Conservation (phyloP, 2,113 vertebrate genomes). For the Paradisaea rubra region DNA sequence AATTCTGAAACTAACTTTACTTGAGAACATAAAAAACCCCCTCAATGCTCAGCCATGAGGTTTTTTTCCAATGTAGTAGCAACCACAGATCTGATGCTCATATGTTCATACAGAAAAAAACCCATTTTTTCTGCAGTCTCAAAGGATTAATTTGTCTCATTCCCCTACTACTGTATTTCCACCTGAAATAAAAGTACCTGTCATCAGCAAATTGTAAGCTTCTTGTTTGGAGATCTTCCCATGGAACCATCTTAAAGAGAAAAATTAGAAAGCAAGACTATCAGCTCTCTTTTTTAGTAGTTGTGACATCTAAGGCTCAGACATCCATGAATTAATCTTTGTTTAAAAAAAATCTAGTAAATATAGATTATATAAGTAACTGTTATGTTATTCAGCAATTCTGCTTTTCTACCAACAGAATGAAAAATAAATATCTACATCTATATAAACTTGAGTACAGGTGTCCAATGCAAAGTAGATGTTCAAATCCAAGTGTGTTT, state of each 20-base stretch:
- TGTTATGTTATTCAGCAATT: background rate
- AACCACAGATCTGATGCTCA: background rate
- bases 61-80: background rate
- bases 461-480: background rate
- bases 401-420: background rate
- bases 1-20: background rate
- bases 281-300: background rate
- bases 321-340: background rate
- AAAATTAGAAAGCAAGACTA: conserved; percentile 44
- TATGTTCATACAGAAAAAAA: background rate
- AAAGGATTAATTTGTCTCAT: background rate
- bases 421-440: background rate
- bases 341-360: background rate
- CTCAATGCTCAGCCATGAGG: background rate
- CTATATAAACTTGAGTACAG: background rate
- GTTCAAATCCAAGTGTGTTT: background rate
- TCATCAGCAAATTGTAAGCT: conserved; percentile 95
- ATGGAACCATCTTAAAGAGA: conserved; percentile 91
- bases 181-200: conserved; percentile 76
- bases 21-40: background rate
- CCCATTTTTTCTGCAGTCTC: background rate
- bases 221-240: conserved; percentile 98
- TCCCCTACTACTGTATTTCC: background rate
- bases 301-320: conserved; percentile 17
- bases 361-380: background rate